Base-by-base conservation (phyloP, 64 coral and sea anemone genomes). In the Catalaphyllia jardinei region DNA sequence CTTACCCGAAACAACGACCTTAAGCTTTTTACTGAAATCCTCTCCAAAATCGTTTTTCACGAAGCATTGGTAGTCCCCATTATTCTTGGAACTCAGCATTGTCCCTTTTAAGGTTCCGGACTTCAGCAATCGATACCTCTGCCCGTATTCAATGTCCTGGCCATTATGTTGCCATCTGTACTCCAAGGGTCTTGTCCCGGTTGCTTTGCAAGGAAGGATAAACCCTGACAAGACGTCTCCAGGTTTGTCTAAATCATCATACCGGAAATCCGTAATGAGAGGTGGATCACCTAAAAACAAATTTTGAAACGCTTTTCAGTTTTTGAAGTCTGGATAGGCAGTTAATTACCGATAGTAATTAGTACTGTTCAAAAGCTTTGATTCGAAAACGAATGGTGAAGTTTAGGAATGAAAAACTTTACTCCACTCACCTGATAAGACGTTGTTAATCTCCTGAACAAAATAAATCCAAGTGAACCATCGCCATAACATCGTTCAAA, bases 1-100 rank as follows among this genome's bases (percentile, higher is more conserved):
- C 65, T 27, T 49, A 77, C 74, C 74, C n/a, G 74, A 22, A 20
- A 77, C 74, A 46, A 22, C 14, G 4, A 77, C 74, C 39, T 52
- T 18, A 15, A 77, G 6, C 19, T 77, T 77, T 77, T 35, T 77
- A 17, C 74, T 77, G 38, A 77, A 77, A 50, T 77, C 74, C 74
- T 46, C 39, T 2, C 74, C 74, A 50, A 49, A 77, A n/a, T 24
- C 19, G 39, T 77, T 77, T 77, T 77, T 50, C 39, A 77, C 74
- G 24, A 77, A 49, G 19, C 74, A 77, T 38, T 77, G 74, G 38
- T 77, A 77, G 18, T 19, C 22, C 22, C 74, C 74, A 30, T 24
- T 42, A 24, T 77, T 42, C 20, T 14, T 42, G 10, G 49, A 17
- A 50, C 49, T 22, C 4, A 77, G 74, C 1, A 22, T 51, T 77